Evolutionary conservation across 2,888 invertebrate species (phyloP), one percentile per base, ranked within the genome.

Genomic region (Morpho deidamia): DNA sequence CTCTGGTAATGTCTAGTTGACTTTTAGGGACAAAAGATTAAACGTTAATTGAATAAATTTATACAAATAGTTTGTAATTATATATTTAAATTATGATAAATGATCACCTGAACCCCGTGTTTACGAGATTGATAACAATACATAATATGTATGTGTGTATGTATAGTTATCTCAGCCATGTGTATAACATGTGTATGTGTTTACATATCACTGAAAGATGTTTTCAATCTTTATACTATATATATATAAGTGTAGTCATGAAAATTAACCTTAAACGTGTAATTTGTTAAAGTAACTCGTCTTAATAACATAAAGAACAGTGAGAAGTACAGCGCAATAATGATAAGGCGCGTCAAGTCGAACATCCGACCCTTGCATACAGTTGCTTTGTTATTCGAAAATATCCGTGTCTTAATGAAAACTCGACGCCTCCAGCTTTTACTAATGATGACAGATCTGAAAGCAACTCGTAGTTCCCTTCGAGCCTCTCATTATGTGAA

Each of bases 381-480:
- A 68, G 70, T 64, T 61, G 70, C 66, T 75, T 76, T 78, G 77
- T 78, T 73, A 72, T 79, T 76, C 72, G 74, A 77, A 81, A 50
- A 79, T 78, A 79, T 81, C 74, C 81, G 72, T 66, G 76, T 83
- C 78, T 78, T 81, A 86, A 84, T 86, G 86, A 85, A 84, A 83
- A 78, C 79, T 68, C 72, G 65, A 64, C 71, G 81, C 84, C 81
- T 67, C 73, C 66, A 83, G 83, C 79, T 67, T 65, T 71, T 78
- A 66, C 81, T 87, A 86, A 87, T 86, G 86, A 88, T 81, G 83
- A 83, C 82, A 78, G 79, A 82, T 83, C 77, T 74, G 80, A 84
- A 83, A 83, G 80, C 80, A 78, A 72, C 74, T 70, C 69, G 71
- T 74, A 75, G 58, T 58, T 68, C 72, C 70, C 70, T 75, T 71